Base-by-base conservation (phyloP, 2,113 vertebrate species). In the Limanda limanda region DNA sequence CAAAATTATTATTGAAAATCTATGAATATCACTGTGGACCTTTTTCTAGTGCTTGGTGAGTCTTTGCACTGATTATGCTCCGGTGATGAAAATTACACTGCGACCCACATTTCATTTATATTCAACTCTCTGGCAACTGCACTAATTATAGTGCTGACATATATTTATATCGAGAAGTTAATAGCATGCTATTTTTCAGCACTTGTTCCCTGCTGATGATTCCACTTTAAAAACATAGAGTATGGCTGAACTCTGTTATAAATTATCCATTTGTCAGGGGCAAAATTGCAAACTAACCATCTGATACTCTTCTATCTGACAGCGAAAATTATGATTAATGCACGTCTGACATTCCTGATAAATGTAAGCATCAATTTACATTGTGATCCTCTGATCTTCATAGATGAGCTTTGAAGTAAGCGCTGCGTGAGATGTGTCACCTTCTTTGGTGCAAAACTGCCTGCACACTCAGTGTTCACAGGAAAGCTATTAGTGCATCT, bases 121-220 rank as follows among this genome's bases (percentile, higher is more conserved):
- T 88, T 91, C 90, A 83, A 82, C 83, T 83, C 79, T 92, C 87
- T 88, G 83, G 84, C 82, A 85, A 89, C 77, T 70, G 58, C 62
- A 76, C 87, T 92, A 93, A 93, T 93, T 93, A 93, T 71, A 82
- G 71, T 15, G 64, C 77, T 84, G 77, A 74, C 72, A 86, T 88
- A 42, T 90, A 83, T 86, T 84, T 52, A 86, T 76, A 84, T n/a
- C 18, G 78, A 78, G 87, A 89, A 85, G 87, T 92, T 93, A 92
- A 92, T 90, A 80, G 83, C 60, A 45, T 90, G 79, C 86, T 93
- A 91, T 94, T 92, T 92, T 24, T 82, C 89, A 85, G 82, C 74
- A 71, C 23, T 52, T 27, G 11, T 70, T 78, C 64, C 18, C 62
- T 58, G 69, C 67, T 67, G 61, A 66, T 6, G 63, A 70, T 76